Percentiles rank a stretch among this genome's conserved stretches.
Conservation (phyloP, 2,797 vertebrate species). For the Phoxinus dragarum region DNA sequence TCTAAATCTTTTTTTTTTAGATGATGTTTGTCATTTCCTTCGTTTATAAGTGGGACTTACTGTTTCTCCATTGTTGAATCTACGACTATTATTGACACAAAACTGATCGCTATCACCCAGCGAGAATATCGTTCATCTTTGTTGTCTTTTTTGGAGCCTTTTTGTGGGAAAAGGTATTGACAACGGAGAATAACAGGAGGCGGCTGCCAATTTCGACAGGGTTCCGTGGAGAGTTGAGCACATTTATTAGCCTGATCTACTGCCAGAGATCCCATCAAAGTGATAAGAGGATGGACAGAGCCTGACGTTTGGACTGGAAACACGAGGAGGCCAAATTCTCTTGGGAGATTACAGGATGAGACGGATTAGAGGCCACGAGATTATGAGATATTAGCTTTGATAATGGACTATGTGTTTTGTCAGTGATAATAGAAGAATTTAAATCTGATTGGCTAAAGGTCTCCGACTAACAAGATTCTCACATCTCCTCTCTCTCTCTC, state of each 20-base stretch:
- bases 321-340: not conserved
- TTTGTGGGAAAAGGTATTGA: slow-evolving; percentile 39
- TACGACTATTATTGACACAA: slow-evolving; percentile 11
- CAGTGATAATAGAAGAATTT: slow-evolving; percentile 19
- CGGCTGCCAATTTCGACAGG: slow-evolving; percentile 48
- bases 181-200: not conserved
- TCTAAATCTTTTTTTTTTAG: slow-evolving; percentile 21
- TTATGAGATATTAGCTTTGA: slow-evolving; percentile 35
- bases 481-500: slow-evolving; percentile 40
- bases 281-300: slow-evolving; percentile 37
- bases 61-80: slow-evolving; percentile 15
- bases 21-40: slow-evolving; percentile 12
- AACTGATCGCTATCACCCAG: slow-evolving; percentile 38
- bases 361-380: slow-evolving; percentile 30
- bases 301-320: slow-evolving; percentile 19
- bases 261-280: slow-evolving; percentile 51
- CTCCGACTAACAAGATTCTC: not conserved
- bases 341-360: slow-evolving; percentile 34
- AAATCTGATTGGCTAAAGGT: slow-evolving; percentile 23
- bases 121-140: slow-evolving; percentile 28
- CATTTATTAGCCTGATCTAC: slow-evolving; percentile 37
- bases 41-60: not conserved
- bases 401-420: slow-evolving; percentile 42
- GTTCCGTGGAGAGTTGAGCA: not conserved
- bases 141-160: slow-evolving; percentile 7